Evolutionary conservation across 2,113 vertebrate genomes (phyloP).

Genomic region (Pseudorhombus dupliciocellatus): DNA sequence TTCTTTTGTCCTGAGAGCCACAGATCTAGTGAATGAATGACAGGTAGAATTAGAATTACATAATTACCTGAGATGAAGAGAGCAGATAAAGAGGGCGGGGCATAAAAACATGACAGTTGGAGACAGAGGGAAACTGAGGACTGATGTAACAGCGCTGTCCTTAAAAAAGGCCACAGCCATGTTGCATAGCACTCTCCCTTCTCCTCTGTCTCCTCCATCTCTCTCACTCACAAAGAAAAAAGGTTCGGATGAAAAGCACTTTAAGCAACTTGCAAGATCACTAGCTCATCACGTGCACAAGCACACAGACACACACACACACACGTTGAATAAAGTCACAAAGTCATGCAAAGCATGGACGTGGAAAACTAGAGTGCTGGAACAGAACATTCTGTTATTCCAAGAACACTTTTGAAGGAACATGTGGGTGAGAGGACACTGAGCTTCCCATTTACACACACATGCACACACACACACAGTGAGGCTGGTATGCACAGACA

Average conservation of each 20-base stretch:
- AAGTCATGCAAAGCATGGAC: constrained; percentile 47
- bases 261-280: constrained; percentile 61
- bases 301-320: constrained; percentile 1
- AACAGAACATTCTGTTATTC: constrained; percentile 78
- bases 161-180: constrained; percentile 42
- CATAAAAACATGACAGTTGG: constrained; percentile 1
- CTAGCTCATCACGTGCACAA: constrained; percentile 20
- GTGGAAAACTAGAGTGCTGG: constrained; percentile 58
- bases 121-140: constrained; percentile 11
- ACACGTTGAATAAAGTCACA: constrained; percentile 21
- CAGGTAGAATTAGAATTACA: not conserved
- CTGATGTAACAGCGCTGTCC: constrained; percentile 5
- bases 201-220: constrained; percentile 17
- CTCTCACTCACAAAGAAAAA: constrained; percentile 37
- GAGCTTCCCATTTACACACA: constrained; percentile 44
- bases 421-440: constrained; percentile 50
- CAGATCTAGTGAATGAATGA: constrained; percentile 8
- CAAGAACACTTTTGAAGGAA: constrained; percentile 62
- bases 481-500: not conserved
- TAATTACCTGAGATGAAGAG: constrained; percentile 13
- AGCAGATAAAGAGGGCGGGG: not conserved
- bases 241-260: constrained; percentile 54
- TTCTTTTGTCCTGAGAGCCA: constrained; percentile 6
- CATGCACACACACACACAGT: constrained; percentile 18
- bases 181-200: constrained; percentile 20